These are phyloP conservation scores for Neogale vison DNA, from an alignment of 2,113 vertebrate genomes.

Conservation along the genomic window DNA sequence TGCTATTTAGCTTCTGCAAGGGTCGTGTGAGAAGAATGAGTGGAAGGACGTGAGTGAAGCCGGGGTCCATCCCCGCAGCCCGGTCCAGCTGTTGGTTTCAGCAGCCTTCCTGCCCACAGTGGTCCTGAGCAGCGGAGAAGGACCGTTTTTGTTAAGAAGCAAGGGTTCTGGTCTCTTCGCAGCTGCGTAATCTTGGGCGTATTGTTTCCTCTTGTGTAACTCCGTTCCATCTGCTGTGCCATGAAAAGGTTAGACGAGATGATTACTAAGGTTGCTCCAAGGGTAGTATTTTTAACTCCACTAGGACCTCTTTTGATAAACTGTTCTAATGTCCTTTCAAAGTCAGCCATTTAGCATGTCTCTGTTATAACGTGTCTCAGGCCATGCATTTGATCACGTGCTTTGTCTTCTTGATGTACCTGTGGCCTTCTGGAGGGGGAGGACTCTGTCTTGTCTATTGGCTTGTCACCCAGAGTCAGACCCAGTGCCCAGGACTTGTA, in stretches of 20 bases:
- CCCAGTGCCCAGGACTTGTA: not conserved
- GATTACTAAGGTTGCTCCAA: not conserved
- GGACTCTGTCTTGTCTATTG: not conserved
- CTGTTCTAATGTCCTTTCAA: not conserved
- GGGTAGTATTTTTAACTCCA: not conserved
- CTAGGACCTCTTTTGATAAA: not conserved
- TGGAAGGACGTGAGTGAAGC: not conserved
- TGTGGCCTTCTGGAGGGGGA: not conserved
- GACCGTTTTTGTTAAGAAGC: not conserved
- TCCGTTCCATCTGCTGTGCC: not conserved
- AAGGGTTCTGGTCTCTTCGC: not conserved
- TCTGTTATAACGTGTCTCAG: rapidly evolving
- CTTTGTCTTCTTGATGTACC: not conserved
- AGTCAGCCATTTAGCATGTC: not conserved
- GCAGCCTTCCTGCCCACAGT: not conserved
- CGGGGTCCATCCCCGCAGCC: rapidly evolving
- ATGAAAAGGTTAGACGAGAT: not conserved
- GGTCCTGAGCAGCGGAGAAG: not conserved
- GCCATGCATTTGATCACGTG: rapidly evolving
- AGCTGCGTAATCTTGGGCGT: not conserved
- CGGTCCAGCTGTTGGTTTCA: not conserved
- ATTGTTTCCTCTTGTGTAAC: not conserved
- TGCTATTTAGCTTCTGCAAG: not conserved
- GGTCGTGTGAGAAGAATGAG: not conserved
- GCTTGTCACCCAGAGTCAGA: not conserved